These are phyloP conservation scores for Pampus argenteus DNA, from an alignment of 2,797 vertebrate genomes.

Conservation along the genomic window DNA sequence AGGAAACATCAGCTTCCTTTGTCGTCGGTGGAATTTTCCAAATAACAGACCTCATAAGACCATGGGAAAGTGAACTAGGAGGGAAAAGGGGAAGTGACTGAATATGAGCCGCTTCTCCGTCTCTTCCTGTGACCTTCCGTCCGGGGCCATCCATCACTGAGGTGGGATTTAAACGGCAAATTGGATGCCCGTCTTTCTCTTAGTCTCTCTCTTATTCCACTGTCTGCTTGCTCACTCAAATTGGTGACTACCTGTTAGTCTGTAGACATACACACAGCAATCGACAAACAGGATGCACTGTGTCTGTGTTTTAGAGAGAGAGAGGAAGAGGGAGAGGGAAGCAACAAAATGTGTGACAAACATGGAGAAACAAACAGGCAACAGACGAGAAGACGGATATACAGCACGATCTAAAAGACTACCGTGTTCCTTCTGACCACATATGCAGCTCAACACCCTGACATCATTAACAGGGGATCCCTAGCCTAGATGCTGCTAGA, in stretches of 20 bases:
- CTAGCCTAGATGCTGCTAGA: slow-evolving; percentile 46
- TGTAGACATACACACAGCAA: background rate
- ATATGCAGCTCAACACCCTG: slow-evolving; percentile 2
- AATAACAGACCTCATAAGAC: slow-evolving; percentile 34
- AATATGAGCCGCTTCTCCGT: slow-evolving; percentile 22
- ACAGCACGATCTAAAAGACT: background rate
- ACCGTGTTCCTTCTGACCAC: background rate
- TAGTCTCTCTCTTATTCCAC: background rate
- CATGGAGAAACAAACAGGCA: slow-evolving; percentile 20
- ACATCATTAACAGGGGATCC: slow-evolving; percentile 35
- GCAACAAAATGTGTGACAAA: slow-evolving; percentile 30
- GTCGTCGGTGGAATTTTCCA: slow-evolving; percentile 46
- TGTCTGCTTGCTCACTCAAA: slow-evolving; percentile 25
- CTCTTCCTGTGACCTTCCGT: slow-evolving; percentile 60
- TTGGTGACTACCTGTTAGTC: slow-evolving; percentile 20
- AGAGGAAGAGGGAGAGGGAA: slow-evolving; percentile 12
- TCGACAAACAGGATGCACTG: slow-evolving; percentile 17
- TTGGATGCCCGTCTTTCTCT: slow-evolving; percentile 8
- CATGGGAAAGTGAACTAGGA: slow-evolving; percentile 53
- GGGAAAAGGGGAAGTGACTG: slow-evolving; percentile 25
- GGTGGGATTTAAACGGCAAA: slow-evolving; percentile 31
- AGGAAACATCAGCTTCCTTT: slow-evolving; percentile 49
- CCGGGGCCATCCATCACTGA: slow-evolving; percentile 41
- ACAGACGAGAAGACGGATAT: slow-evolving; percentile 20
- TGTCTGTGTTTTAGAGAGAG: slow-evolving; percentile 1